phyloP scores from a whole-genome alignment of 2,113 vertebrate genomes.

The Heteronetta atricapilla region DNA sequence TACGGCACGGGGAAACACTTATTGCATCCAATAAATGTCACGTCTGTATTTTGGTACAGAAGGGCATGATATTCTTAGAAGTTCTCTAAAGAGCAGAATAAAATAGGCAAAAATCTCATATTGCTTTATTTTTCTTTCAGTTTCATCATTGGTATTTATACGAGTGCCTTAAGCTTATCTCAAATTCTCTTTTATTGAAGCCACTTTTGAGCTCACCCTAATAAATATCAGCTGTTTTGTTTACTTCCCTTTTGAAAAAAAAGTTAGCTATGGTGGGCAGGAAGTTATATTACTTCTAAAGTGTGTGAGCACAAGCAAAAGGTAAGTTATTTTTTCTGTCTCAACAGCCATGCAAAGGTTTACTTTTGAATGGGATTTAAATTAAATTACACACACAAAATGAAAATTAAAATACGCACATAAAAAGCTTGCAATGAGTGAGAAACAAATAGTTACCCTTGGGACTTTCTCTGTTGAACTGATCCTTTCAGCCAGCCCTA shows the following conservation, averaged over 20 bases:
- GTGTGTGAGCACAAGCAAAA: background rate
- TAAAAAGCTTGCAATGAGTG: background rate
- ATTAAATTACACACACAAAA: background rate
- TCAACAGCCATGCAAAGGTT: background rate
- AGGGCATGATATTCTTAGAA: background rate
- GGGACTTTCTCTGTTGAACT: background rate
- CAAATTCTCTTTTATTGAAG: conserved; percentile 29
- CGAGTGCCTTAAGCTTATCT: background rate
- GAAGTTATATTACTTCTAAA: background rate
- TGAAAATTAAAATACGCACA: background rate
- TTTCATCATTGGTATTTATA: background rate
- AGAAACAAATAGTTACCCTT: background rate
- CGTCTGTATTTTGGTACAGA: background rate
- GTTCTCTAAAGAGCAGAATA: background rate
- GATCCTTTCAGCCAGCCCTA: background rate
- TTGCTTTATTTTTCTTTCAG: background rate
- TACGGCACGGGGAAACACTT: background rate
- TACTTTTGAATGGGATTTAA: background rate
- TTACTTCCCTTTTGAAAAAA: conserved; percentile 12
- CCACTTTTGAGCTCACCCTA: background rate
- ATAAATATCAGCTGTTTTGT: background rate
- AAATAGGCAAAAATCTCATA: background rate
- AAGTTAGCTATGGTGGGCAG: background rate
- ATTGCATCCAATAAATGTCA: background rate
- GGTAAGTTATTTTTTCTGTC: background rate